phyloP scores from a whole-genome alignment of 2,113 vertebrate species.

The Cavia porcellus region DNA sequence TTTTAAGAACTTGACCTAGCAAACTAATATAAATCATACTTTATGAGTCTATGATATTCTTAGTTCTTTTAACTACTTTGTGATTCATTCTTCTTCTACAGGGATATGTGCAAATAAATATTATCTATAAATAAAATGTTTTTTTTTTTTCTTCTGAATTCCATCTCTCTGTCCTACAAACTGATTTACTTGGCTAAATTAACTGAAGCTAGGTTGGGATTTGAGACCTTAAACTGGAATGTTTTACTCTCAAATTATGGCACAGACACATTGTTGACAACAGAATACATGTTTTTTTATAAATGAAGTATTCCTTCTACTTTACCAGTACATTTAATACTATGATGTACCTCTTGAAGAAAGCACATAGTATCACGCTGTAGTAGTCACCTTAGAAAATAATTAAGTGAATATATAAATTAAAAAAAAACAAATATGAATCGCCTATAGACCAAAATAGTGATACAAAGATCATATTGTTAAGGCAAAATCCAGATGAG shows the following conservation, averaged over 20 bases:
- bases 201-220: neutral
- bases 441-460: neutral
- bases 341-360: neutral
- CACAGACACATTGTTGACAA: neutral
- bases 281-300: neutral
- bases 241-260: neutral
- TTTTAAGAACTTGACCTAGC: neutral
- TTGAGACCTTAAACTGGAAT: neutral
- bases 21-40: neutral
- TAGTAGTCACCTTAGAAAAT: neutral
- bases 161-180: neutral
- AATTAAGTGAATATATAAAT: neutral
- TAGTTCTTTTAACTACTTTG: neutral
- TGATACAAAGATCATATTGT: neutral
- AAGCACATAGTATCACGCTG: neutral
- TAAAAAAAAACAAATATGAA: neutral
- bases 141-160: neutral
- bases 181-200: neutral
- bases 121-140: neutral
- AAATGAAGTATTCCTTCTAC: neutral
- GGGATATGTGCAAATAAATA: neutral
- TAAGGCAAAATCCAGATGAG: neutral
- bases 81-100: neutral
- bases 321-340: neutral
- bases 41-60: neutral